Conservation (phyloP, 2,888 invertebrate species). For the Drosophila birchii region DNA sequence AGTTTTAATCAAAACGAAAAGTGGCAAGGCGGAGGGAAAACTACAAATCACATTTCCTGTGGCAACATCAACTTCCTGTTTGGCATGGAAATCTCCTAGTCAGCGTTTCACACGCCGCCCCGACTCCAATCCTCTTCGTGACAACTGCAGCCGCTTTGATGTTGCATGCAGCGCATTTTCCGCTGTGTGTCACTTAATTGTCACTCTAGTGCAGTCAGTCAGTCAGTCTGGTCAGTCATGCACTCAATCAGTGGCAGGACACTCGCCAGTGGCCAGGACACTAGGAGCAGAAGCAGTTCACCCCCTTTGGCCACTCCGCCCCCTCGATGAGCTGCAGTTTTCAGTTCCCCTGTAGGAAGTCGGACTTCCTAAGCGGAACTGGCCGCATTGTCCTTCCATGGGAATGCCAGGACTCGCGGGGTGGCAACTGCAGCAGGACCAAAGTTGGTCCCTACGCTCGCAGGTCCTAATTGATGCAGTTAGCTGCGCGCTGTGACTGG, state of each 20-base stretch:
- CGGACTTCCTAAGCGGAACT: constrained; percentile 74
- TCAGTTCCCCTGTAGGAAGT: constrained; percentile 61
- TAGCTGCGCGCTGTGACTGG: constrained; percentile 37
- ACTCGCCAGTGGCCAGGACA: constrained; percentile 51
- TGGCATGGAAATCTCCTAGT: constrained; percentile 77
- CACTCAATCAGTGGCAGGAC: constrained; percentile 70
- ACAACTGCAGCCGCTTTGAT: constrained; percentile 70
- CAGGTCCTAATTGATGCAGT: constrained; percentile 41
- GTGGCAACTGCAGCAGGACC: constrained; percentile 25
- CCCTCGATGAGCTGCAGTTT: constrained; percentile 38
- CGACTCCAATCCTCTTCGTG: neutral
- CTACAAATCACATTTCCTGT: constrained; percentile 81
- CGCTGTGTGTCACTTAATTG: constrained; percentile 81
- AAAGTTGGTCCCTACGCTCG: constrained; percentile 25
- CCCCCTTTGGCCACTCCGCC: constrained; percentile 19
- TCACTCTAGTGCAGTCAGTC: constrained; percentile 52
- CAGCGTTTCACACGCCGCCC: constrained; percentile 79
- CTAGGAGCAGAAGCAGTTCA: constrained; percentile 21
- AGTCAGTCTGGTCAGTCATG: constrained; percentile 72
- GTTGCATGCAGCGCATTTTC: constrained; percentile 81
- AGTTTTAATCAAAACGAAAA: constrained; percentile 55
- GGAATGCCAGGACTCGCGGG: constrained; percentile 58
- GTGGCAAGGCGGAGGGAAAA: constrained; percentile 51
- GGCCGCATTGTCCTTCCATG: constrained; percentile 65
- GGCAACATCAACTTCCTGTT: constrained; percentile 72